A percentile compares a stretch with the other conserved stretches of the same genome.
These are phyloP conservation scores for Hydractinia echinata DNA, from an alignment of 30 jellyfish, hydroid and myxozoan genomes.

Conservation along the genomic window DNA sequence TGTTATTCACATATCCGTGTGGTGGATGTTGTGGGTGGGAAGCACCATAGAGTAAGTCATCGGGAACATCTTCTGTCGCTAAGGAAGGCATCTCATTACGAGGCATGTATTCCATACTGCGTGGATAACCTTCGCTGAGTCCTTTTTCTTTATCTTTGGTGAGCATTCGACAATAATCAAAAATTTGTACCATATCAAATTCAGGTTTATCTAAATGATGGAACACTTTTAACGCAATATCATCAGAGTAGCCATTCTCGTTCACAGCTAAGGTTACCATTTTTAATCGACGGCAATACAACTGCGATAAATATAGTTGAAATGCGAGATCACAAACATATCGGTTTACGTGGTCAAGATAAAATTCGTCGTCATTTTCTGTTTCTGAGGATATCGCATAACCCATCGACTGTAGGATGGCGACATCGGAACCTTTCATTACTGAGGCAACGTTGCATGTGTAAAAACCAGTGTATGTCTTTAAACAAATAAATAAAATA, in stretches of 20 bases:
- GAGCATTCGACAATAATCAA: conserved; percentile 1
- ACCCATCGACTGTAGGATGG: conserved; percentile 14
- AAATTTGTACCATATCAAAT: background rate
- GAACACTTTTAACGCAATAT: background rate
- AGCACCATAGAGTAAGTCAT: no score
- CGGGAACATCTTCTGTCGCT: no score
- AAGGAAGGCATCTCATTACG: no score
- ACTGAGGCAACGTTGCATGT: conserved; percentile 8
- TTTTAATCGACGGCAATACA: conserved; percentile 3
- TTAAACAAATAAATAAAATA: background rate
- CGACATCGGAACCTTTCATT: background rate
- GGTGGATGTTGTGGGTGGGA: no score
- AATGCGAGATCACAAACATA: background rate
- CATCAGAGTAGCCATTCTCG: background rate
- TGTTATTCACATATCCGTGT: no score
- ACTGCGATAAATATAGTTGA: background rate
- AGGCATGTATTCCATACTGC: no score
- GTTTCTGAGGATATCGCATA: background rate
- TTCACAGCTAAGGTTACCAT: background rate
- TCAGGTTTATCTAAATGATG: conserved; percentile 2
- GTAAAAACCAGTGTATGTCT: conserved; percentile 8
- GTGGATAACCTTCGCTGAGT: background rate
- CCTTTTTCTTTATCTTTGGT: background rate
- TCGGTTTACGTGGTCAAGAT: background rate
- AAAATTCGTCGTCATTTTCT: background rate